Percentiles rank a stretch among this genome's conserved stretches.
phyloP scores from a whole-genome alignment of 2,113 vertebrate genomes.

The Rhinogobius similis region DNA sequence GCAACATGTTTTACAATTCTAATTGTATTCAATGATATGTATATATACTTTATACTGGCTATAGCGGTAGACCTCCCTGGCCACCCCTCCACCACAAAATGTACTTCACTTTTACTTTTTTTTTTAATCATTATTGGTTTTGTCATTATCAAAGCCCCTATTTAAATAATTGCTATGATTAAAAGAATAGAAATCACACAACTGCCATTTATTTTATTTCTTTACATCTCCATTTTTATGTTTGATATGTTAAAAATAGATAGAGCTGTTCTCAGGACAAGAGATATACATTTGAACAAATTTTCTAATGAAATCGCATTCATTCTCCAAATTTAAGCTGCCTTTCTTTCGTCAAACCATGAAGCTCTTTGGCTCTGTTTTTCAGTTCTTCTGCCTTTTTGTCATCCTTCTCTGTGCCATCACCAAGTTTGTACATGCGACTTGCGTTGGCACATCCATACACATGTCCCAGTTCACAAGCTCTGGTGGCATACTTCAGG shows the following conservation, averaged over 20 bases:
- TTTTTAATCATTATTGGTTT: no score
- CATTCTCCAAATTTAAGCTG: slow-evolving; percentile 65
- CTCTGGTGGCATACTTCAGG: slow-evolving; percentile 83
- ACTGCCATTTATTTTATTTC: not conserved
- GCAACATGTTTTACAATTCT: no score
- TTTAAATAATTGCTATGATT: not conserved
- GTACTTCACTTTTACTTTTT: no score
- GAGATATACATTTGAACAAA: no score
- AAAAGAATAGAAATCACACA: not conserved
- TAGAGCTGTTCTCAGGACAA: not conserved
- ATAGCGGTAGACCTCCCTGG: no score
- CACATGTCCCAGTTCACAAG: slow-evolving; percentile 90
- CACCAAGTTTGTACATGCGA: slow-evolving; percentile 93
- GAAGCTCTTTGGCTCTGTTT: slow-evolving; percentile 84
- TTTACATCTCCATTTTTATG: not conserved
- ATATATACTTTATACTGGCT: no score
- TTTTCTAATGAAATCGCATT: slow-evolving; percentile 2
- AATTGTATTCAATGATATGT: no score
- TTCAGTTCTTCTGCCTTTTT: slow-evolving; percentile 89
- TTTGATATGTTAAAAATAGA: not conserved
- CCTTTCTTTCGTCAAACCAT: slow-evolving; percentile 78
- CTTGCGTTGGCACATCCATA: slow-evolving; percentile 96
- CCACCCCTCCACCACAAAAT: no score
- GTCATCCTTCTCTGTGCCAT: slow-evolving; percentile 85
- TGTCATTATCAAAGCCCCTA: not conserved